phyloP scores from a whole-genome alignment of 1,140 invertebrate genomes.

The Lucilia sericata region DNA sequence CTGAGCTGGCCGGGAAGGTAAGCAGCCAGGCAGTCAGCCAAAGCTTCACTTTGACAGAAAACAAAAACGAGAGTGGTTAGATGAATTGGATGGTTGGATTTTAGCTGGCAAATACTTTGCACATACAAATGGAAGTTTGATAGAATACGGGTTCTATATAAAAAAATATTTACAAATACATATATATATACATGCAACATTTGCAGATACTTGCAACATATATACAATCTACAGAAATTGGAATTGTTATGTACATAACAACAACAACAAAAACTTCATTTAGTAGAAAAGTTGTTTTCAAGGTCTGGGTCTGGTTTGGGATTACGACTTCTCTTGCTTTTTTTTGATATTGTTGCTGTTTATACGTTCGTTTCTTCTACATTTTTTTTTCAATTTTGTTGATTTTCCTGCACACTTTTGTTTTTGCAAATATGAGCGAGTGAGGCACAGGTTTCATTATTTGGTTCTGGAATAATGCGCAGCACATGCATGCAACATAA shows the following conservation, averaged over 20 bases:
- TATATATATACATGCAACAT: conserved; percentile 19
- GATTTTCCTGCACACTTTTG: background rate
- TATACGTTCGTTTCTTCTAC: background rate
- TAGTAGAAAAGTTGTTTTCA: conserved; percentile 42
- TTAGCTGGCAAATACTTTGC: background rate
- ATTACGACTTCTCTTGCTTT: conserved; percentile 18
- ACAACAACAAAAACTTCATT: background rate
- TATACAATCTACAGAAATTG: conserved; percentile 16
- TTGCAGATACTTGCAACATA: background rate
- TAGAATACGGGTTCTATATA: conserved; percentile 38
- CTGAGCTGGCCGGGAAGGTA: background rate
- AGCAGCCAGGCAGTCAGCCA: background rate
- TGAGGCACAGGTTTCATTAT: background rate
- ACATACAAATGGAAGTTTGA: background rate
- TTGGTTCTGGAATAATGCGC: conserved; percentile 7
- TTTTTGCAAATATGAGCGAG: background rate
- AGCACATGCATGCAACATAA: conserved; percentile 27
- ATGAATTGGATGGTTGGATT: conserved; percentile 30
- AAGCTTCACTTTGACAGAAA: conserved; percentile 23
- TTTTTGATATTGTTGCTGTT: background rate
- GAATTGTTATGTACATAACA: conserved; percentile 35
- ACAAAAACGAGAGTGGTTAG: conserved; percentile 43
- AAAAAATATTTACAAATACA: conserved; percentile 11
- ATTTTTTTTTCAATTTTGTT: background rate
- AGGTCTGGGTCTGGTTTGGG: conserved; percentile 42